Conservation (phyloP, 2,113 vertebrate species). For the Crotalus helleri region DNA sequence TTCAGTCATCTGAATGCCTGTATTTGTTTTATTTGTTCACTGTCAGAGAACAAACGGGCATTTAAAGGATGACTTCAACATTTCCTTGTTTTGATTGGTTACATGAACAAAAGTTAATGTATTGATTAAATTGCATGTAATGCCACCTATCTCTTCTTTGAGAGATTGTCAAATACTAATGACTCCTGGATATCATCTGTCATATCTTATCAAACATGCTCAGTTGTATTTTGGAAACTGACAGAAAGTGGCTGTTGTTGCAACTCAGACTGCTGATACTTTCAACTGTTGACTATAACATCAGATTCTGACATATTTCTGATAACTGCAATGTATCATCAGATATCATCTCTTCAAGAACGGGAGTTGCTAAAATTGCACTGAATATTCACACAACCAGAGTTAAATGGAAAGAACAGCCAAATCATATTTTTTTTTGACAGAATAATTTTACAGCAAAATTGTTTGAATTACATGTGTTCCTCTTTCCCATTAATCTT, state of each 20-base stretch:
- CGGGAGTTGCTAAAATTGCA: not conserved
- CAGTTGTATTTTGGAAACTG: not conserved
- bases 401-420: not conserved
- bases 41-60: not conserved
- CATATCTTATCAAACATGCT: conserved; percentile 1
- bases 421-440: not conserved
- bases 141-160: not conserved
- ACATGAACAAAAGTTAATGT: not conserved
- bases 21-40: not conserved
- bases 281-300: not conserved
- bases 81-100: not conserved
- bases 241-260: not conserved
- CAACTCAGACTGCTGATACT: not conserved
- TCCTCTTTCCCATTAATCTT: not conserved
- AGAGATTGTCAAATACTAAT: not conserved
- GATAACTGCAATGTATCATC: not conserved
- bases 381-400: not conserved
- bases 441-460: not conserved
- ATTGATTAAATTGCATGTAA: not conserved
- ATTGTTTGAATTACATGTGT: not conserved
- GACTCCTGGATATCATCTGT: not conserved
- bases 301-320: not conserved
- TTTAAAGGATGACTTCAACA: not conserved
- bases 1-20: not conserved
- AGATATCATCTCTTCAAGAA: not conserved